These are phyloP conservation scores for Perithous albicinctus DNA, from an alignment of 2,888 invertebrate genomes.

Conservation along the genomic window DNA sequence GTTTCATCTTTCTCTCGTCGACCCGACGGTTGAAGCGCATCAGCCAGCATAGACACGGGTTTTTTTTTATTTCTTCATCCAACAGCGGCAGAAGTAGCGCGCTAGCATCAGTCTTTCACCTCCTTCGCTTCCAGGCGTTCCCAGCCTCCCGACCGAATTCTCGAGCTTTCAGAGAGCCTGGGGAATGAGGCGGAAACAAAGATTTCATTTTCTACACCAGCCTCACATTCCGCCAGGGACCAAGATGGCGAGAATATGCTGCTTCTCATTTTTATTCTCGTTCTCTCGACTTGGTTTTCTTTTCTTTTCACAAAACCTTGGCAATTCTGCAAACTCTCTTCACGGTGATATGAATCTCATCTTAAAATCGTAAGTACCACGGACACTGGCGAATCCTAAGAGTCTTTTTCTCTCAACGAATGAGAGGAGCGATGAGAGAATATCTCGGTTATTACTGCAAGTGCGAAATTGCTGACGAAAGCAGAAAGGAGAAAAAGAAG, in stretches of 20 bases:
- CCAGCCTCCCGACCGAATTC: slow-evolving; percentile 38
- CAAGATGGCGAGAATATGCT: slow-evolving; percentile 48
- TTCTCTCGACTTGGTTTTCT: slow-evolving; percentile 1
- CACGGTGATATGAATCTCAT: not conserved
- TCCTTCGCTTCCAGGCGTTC: slow-evolving; percentile 69
- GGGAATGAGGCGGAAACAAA: slow-evolving; percentile 72
- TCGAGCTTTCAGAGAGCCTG: slow-evolving; percentile 15
- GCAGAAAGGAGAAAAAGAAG: slow-evolving; percentile 34
- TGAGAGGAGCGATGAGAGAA: slow-evolving; percentile 23
- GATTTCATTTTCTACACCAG: slow-evolving; percentile 76
- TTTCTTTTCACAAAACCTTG: not conserved
- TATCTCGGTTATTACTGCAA: slow-evolving; percentile 38
- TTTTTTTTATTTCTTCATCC: slow-evolving; percentile 23
- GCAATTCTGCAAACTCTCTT: not conserved
- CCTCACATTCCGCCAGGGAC: slow-evolving; percentile 59
- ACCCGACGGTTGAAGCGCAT: slow-evolving; percentile 32
- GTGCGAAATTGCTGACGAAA: slow-evolving; percentile 46
- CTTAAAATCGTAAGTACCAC: slow-evolving; percentile 21
- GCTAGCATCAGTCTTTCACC: slow-evolving; percentile 53
- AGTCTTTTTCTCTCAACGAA: slow-evolving; percentile 6
- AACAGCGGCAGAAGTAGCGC: slow-evolving; percentile 33
- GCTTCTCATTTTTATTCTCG: slow-evolving; percentile 27
- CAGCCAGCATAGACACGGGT: slow-evolving; percentile 57
- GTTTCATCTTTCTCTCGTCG: slow-evolving; percentile 46
- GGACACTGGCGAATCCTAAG: slow-evolving; percentile 1